A percentile compares a stretch with the other conserved stretches of the same genome.
Evolutionary conservation across 2,888 invertebrate genomes (phyloP).

Genomic region (Ophion obscuratus): DNA sequence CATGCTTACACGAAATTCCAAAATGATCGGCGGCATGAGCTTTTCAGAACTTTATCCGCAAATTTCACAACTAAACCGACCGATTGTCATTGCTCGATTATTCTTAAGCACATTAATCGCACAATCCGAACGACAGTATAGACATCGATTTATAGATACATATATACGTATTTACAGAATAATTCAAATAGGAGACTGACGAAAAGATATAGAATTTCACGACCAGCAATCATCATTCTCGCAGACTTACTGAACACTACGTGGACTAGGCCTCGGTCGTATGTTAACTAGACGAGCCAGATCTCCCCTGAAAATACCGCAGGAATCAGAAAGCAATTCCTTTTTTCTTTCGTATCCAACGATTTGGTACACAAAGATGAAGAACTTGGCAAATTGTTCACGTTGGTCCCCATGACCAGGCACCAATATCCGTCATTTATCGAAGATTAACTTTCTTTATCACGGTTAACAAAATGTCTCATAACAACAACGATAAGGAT

Average conservation of each 20-base stretch:
- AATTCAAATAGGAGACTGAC: constrained; percentile 64
- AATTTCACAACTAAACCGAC: not conserved
- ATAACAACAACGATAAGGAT: too few relatives aligned
- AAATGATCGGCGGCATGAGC: too few relatives aligned
- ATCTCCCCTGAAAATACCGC: constrained; percentile 86
- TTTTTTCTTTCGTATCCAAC: not conserved
- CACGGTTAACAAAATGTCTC: not conserved
- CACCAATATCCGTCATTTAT: constrained; percentile 12
- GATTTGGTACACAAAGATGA: not conserved
- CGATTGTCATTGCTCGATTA: constrained; percentile 15
- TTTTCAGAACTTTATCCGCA: not conserved
- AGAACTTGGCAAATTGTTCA: constrained; percentile 12
- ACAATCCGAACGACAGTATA: constrained; percentile 46
- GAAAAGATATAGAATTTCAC: constrained; percentile 51
- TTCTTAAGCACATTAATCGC: constrained; percentile 42
- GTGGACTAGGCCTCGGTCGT: constrained; percentile 81
- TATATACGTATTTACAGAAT: constrained; percentile 46
- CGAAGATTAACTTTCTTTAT: not conserved
- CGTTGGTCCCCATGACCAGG: constrained; percentile 12
- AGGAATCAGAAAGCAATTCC: constrained; percentile 66
- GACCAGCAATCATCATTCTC: constrained; percentile 64
- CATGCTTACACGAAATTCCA: too few relatives aligned
- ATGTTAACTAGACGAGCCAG: constrained; percentile 82
- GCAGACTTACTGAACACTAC: constrained; percentile 82
- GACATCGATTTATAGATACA: constrained; percentile 66